Evolutionary conservation across 2,113 vertebrate genomes (phyloP).

Genomic region (Rhea pennata): DNA sequence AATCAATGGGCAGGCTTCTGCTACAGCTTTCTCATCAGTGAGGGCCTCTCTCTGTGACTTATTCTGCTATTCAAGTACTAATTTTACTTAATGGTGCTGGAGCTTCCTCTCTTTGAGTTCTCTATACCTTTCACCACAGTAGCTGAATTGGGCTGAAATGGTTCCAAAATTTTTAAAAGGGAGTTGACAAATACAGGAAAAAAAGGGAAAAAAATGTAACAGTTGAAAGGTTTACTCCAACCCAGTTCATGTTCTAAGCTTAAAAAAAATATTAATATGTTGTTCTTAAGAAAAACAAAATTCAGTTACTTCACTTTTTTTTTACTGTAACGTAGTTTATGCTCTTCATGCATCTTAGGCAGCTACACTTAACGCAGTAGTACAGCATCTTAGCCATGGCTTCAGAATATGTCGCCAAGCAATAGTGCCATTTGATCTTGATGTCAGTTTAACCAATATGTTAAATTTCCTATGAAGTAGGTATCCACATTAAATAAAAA

Average conservation of each 20-base stretch:
- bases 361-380: neutral
- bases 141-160: neutral
- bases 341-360: neutral
- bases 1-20: neutral
- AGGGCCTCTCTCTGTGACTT: neutral
- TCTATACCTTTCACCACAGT: neutral
- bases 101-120: neutral
- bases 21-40: neutral
- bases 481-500: neutral
- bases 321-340: neutral
- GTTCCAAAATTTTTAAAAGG: neutral
- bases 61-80: neutral
- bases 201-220: neutral
- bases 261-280: neutral
- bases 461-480: neutral
- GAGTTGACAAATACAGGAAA: rapidly evolving
- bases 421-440: neutral
- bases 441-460: neutral
- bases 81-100: neutral
- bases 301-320: neutral
- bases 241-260: neutral
- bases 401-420: neutral
- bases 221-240: neutral
- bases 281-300: neutral
- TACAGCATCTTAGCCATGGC: neutral